Conservation (phyloP, 2,888 invertebrate genomes). For the Formica aserva region DNA sequence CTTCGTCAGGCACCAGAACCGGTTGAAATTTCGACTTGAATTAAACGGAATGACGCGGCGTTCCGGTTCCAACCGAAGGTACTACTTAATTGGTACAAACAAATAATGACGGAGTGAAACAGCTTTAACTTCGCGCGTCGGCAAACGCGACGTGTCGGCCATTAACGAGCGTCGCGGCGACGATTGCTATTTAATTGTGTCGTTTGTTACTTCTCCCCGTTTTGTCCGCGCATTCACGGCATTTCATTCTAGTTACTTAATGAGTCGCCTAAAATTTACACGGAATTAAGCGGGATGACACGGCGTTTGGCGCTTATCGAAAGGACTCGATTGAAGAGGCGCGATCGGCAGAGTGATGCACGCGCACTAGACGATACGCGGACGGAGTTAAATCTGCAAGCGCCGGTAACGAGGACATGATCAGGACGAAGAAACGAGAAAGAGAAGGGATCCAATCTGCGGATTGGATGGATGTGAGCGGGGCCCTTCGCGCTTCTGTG, state of each 20-base stretch:
- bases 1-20: slow-evolving; percentile 52
- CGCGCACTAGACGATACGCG: slow-evolving; percentile 41
- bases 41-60: slow-evolving; percentile 56
- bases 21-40: slow-evolving; percentile 58
- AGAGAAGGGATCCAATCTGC: neutral
- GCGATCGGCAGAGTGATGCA: slow-evolving; percentile 35
- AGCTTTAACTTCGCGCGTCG: slow-evolving; percentile 54
- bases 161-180: slow-evolving; percentile 54
- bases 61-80: slow-evolving; percentile 55
- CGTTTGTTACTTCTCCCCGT: slow-evolving; percentile 54
- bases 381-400: slow-evolving; percentile 47
- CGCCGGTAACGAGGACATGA: slow-evolving; percentile 52
- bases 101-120: slow-evolving; percentile 57
- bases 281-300: slow-evolving; percentile 56
- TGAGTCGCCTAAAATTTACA: slow-evolving; percentile 57
- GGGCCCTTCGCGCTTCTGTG: neutral
- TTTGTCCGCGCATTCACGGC: slow-evolving; percentile 49
- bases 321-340: slow-evolving; percentile 56
- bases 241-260: slow-evolving; percentile 54
- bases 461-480: neutral
- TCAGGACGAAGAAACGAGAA: slow-evolving; percentile 9
- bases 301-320: slow-evolving; percentile 53
- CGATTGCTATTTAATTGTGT: slow-evolving; percentile 57
- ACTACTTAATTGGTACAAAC: slow-evolving; percentile 58
- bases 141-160: slow-evolving; percentile 52